Evolutionary conservation across 2,888 invertebrate genomes (phyloP).

Genomic region (Horisme vitalbata): DNA sequence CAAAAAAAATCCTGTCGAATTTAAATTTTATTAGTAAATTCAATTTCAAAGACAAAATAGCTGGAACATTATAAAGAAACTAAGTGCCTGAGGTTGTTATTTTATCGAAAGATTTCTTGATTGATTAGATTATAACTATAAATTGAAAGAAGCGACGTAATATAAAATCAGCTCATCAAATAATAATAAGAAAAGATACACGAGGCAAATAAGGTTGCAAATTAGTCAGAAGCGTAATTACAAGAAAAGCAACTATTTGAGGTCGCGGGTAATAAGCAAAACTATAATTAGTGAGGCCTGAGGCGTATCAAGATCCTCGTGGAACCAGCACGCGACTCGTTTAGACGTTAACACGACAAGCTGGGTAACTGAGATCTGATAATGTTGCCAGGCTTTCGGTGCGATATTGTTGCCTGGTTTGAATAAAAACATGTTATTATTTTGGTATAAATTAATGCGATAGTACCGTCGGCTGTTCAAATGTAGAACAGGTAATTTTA

Average conservation of each 20-base stretch:
- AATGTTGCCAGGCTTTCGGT: slow-evolving; percentile 39
- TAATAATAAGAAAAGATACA: neutral
- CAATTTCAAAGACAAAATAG: no score
- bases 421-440: slow-evolving; percentile 3
- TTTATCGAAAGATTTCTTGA: no score
- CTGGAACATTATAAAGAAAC: no score
- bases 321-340: slow-evolving; percentile 65
- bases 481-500: no score
- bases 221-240: slow-evolving; percentile 38
- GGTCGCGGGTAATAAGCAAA: slow-evolving; percentile 59
- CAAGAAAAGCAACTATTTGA: slow-evolving; percentile 35
- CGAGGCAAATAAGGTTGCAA: slow-evolving; percentile 24
- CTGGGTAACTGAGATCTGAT: slow-evolving; percentile 55
- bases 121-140: no score
- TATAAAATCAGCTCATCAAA: no score
- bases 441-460: no score
- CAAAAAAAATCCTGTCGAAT: no score
- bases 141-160: no score
- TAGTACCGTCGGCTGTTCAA: no score
- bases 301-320: slow-evolving; percentile 67
- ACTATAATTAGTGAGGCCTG: slow-evolving; percentile 69
- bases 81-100: no score
- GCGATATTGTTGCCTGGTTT: slow-evolving; percentile 40
- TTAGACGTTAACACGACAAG: slow-evolving; percentile 66
- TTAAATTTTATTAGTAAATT: no score